Evolutionary conservation across 2,888 invertebrate genomes (phyloP), one percentile per base, ranked within the genome.

Genomic region (Mesorhabditis spiculigera): DNA sequence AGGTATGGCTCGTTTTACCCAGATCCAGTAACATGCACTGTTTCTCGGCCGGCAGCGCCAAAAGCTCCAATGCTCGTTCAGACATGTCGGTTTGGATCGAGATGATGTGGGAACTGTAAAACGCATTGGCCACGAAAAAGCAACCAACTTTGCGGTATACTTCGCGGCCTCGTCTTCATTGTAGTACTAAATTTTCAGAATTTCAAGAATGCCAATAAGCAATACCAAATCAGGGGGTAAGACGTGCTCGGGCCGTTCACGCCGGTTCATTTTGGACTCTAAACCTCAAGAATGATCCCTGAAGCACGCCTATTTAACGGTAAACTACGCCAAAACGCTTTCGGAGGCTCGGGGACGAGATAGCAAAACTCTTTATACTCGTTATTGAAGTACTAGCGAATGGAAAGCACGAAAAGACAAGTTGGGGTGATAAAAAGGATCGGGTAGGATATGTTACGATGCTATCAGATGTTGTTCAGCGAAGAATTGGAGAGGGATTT

Each of bases 91-190:
- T 91, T 89, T 98, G 98, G 82, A 98, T 94, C 45, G 61, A 42
- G 67, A 70, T 67, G 67, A 70, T 96, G 74, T 97, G 91, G 6
- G 97, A 91, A 87, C 95, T 96, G 85, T 71, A 87, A 63, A 58
- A 10, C 62, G 43, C 63, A 3, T 41, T 63, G n/a, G 8, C 8
- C n/a, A 13, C 5, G 43, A 13, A 63, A 64, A 42, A 41, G 69
- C 66, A 66, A 71, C 76, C 71, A 64, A 80, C 80, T 85, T 88
- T 81, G 92, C 92, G 0, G 96, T 93, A 86, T 98, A 98, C 89
- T 97, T 97, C 80, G 91, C 90, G 0, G 97, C 96, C 88, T 98
- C 97, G 70, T 91, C 91, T 86, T 94, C 94, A 89, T 94, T 93
- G 88, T 98, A 98, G 88, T 87, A 89, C 81, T 81, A 69, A 66